Percentiles rank a stretch among this genome's conserved stretches.
These are phyloP conservation scores for Arnoldichthys spilopterus DNA, from an alignment of 2,797 vertebrate species.

Conservation along the genomic window DNA sequence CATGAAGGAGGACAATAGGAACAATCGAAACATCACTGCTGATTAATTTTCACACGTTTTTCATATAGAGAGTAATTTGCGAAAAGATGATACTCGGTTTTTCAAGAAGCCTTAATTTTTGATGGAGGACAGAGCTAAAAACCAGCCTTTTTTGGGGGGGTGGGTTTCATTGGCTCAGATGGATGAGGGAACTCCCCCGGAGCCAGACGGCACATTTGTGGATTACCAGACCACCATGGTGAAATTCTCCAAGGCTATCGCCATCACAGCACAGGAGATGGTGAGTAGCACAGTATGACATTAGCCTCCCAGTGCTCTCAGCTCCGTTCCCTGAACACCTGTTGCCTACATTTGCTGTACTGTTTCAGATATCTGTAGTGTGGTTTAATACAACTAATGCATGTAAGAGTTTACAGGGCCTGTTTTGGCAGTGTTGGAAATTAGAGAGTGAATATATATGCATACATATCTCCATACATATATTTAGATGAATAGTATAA, in stretches of 20 bases:
- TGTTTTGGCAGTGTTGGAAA: neutral
- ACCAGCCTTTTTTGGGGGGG: conserved; percentile 22
- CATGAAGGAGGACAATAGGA: conserved; percentile 40
- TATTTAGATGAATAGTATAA: too few species aligned
- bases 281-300: conserved; percentile 74
- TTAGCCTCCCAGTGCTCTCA: neutral
- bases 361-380: neutral
- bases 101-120: neutral
- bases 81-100: conserved; percentile 19
- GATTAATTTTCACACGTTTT: conserved; percentile 43
- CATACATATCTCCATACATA: too few species aligned
- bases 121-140: neutral
- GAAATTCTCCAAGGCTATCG: conserved; percentile 96
- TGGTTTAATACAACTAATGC: neutral
- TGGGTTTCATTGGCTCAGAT: conserved; percentile 75
- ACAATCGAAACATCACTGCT: conserved; percentile 26
- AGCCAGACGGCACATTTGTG: conserved; percentile 93
- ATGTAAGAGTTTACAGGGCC: neutral
- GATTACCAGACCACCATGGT: conserved; percentile 99
- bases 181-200: conserved; percentile 93
- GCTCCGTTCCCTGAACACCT: conserved; percentile 11
- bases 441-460: neutral
- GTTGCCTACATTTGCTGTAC: neutral
- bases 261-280: conserved; percentile 98
- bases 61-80: conserved; percentile 34